Evolutionary conservation across 2,113 vertebrate species (phyloP).

Genomic region (Calcarius ornatus): DNA sequence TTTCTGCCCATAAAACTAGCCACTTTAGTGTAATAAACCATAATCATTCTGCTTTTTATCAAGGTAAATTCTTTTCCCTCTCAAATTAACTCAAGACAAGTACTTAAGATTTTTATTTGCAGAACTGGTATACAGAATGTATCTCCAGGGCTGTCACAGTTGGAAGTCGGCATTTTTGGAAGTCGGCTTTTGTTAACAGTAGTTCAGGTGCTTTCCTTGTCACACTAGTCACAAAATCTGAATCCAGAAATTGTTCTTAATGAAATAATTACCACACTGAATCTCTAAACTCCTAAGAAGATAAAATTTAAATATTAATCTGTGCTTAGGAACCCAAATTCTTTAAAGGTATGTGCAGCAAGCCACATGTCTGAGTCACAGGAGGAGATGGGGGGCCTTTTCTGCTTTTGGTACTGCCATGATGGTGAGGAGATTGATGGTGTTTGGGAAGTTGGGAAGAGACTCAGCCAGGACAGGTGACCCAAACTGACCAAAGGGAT

Average conservation of each 20-base stretch:
- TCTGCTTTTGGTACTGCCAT: not conserved
- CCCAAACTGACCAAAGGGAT: not conserved
- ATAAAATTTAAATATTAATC: not conserved
- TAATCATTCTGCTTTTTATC: not conserved
- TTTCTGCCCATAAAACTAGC: not conserved
- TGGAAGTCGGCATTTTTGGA: not conserved
- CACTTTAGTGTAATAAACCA: not conserved
- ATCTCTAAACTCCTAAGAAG: not conserved
- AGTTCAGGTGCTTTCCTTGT: not conserved
- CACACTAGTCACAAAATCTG: not conserved
- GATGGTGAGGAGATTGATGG: not conserved
- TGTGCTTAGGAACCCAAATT: not conserved
- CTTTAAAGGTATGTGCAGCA: not conserved
- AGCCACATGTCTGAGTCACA: not conserved
- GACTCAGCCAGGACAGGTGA: not conserved
- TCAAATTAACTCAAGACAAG: not conserved
- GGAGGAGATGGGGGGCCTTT: not conserved
- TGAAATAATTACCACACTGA: not conserved
- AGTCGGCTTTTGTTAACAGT: not conserved
- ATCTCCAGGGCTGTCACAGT: not conserved
- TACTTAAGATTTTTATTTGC: not conserved
- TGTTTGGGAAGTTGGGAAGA: rapidly evolving
- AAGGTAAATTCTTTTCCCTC: not conserved
- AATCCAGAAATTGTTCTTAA: not conserved
- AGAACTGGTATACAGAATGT: not conserved